Evolutionary conservation across 2,113 vertebrate species (phyloP).

Genomic region (Pseudorectes ferrugineus): DNA sequence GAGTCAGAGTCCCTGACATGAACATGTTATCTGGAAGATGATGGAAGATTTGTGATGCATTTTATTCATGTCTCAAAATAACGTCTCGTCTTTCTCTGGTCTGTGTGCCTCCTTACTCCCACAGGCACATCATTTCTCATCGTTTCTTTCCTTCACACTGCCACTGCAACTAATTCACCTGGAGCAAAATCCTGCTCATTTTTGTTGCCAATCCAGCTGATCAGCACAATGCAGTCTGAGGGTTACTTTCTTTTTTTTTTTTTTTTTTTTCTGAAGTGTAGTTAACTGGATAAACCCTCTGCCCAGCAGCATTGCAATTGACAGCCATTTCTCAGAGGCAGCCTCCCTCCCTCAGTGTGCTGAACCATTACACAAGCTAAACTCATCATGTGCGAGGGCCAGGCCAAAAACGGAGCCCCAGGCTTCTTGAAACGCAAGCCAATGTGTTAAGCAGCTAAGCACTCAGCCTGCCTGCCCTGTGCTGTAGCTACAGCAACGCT

Average conservation of each 20-base stretch:
- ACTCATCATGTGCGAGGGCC: not conserved
- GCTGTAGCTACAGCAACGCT: not conserved
- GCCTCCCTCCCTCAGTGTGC: not conserved
- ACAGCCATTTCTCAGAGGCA: not conserved
- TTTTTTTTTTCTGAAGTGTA: not conserved
- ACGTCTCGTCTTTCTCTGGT: not conserved
- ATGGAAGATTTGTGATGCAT: not conserved
- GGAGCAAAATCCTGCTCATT: conserved; percentile 22
- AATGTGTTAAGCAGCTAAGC: not conserved
- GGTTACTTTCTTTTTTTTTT: not conserved
- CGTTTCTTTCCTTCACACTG: not conserved
- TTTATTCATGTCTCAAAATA: conserved; percentile 19
- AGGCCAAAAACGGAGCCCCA: not conserved
- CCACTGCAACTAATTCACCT: not conserved
- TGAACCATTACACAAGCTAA: conserved; percentile 9
- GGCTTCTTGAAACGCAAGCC: not conserved
- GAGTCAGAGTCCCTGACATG: not conserved
- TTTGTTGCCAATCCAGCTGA: not conserved
- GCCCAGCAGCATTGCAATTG: not conserved
- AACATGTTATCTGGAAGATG: not conserved
- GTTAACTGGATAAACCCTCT: not conserved
- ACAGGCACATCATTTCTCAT: not conserved
- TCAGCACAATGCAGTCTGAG: not conserved
- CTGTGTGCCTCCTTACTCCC: not conserved
- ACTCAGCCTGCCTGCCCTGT: not conserved